A percentile compares a stretch with the other conserved stretches of the same genome.
phyloP scores from a whole-genome alignment of 1,140 invertebrate genomes.

The Gryon sp. region DNA sequence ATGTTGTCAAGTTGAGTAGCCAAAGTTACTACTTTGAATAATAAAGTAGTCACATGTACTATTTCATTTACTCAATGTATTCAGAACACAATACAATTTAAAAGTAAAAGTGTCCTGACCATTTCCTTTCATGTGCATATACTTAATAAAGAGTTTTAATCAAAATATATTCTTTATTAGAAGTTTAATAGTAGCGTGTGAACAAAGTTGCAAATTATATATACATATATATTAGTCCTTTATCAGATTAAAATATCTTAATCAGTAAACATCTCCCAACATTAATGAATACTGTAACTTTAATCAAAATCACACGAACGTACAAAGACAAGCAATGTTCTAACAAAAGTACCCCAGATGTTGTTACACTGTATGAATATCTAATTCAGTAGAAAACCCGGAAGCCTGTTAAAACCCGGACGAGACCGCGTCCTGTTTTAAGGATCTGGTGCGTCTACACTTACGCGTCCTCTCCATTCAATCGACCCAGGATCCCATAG shows the following conservation, averaged over 20 bases:
- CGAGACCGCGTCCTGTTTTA: constrained; percentile 73
- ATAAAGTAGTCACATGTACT: too few relatives aligned
- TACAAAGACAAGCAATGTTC: constrained; percentile 10
- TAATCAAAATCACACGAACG: constrained; percentile 25
- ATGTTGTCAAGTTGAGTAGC: too few relatives aligned
- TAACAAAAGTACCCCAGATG: constrained; percentile 66
- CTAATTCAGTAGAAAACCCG: constrained; percentile 72
- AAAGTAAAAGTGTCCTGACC: too few relatives aligned
- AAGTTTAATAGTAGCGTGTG: constrained; percentile 32
- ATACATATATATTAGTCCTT: constrained; percentile 14
- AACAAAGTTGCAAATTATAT: constrained; percentile 6
- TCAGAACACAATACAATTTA: too few relatives aligned
- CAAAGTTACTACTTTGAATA: too few relatives aligned
- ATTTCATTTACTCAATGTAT: too few relatives aligned
- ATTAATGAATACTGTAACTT: constrained; percentile 20
- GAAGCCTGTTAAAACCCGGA: constrained; percentile 69
- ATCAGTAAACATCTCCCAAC: constrained; percentile 4
- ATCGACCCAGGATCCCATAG: constrained; percentile 36
- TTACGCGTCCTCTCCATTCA: constrained; percentile 41
- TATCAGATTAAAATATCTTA: constrained; percentile 27
- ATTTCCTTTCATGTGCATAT: too few relatives aligned
- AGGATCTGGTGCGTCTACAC: constrained; percentile 65
- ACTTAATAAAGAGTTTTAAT: too few relatives aligned
- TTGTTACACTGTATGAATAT: constrained; percentile 68
- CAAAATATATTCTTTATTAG: too few relatives aligned